Base-by-base conservation (phyloP, 2,113 vertebrate genomes). In the Engraulis encrasicolus region DNA sequence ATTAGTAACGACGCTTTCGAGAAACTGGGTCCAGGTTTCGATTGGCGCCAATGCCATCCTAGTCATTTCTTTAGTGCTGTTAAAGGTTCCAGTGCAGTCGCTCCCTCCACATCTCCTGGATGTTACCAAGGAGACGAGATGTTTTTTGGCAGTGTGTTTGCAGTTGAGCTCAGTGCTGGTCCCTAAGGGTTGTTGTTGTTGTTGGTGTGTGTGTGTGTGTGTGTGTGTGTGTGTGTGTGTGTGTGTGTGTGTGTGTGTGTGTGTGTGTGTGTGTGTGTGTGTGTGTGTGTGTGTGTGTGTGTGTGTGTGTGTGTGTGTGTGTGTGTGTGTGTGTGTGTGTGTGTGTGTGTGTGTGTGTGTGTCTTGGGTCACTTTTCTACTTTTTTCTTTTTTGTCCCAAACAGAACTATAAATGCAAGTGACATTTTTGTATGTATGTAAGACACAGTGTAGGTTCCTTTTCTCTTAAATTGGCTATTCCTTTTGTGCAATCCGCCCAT, bases 111-210 rank as follows among this genome's bases (percentile, higher is more conserved):
- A 74, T 74, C 66, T 34, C 66, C 66, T 15, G 31, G 27, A n/a
- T n/a, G 66, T 17, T 15, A 74, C 66, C 14, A 23, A 34, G 27
- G 27, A 74, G 66, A 34, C 9, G 40, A n/a, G n/a, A n/a, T 11
- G 58, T 14, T 66, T 74, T 74, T 74, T 74, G 92, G 92, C 93
- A 94, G 93, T 94, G 93, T 89, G 86, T 90, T 88, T 90, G 92
- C 89, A 91, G 88, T 85, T 79, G 31, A 34, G 50, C 37, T 27
- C 23, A 74, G 50, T 80, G 78, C 80, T 86, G 84, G 86, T 82
- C 88, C 88, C 88, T 85, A 87, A 87, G 66, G 86, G 85, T n/a
- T n/a, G n/a, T n/a, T n/a, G n/a, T n/a, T n/a, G n/a, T n/a, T n/a
- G n/a, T n/a, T n/a, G n/a, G 3, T 45, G 40, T 45, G 40, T 45